Percentiles rank a stretch among this genome's conserved stretches.
Evolutionary conservation across 2,797 vertebrate genomes (phyloP).

Genomic region (Girardinus metallicus): DNA sequence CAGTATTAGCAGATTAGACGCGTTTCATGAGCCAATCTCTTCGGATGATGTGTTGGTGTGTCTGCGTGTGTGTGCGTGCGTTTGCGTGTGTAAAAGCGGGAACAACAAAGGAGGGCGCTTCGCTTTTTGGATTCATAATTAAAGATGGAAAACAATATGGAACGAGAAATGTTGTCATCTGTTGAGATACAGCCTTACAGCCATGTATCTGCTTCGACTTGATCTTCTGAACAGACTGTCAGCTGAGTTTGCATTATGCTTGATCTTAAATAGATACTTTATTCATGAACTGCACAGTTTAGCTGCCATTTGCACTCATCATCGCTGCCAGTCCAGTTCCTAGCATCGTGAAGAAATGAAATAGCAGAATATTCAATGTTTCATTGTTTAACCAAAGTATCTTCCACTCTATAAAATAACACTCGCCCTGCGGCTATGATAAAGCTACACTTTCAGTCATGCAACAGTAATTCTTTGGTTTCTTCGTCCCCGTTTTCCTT

Average conservation of each 20-base stretch:
- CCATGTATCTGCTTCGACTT: constrained; percentile 38
- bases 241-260: constrained; percentile 51
- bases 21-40: constrained; percentile 73
- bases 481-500: constrained; percentile 55
- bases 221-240: constrained; percentile 60
- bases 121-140: constrained; percentile 70
- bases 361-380: constrained; percentile 6
- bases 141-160: constrained; percentile 65
- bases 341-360: constrained; percentile 1
- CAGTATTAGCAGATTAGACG: constrained; percentile 77
- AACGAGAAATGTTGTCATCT: constrained; percentile 44
- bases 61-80: background rate
- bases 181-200: constrained; percentile 35
- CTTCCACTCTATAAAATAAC: constrained; percentile 25
- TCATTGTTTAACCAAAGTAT: constrained; percentile 56
- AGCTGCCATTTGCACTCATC: constrained; percentile 56
- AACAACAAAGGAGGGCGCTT: constrained; percentile 37
- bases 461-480: constrained; percentile 60
- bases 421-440: constrained; percentile 52
- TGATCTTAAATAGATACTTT: constrained; percentile 72
- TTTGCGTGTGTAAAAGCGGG: constrained; percentile 28
- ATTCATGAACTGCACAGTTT: constrained; percentile 65
- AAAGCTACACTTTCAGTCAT: constrained; percentile 61
- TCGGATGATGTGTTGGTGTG: constrained; percentile 39
- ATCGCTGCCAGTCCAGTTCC: constrained; percentile 41